Percentiles rank a stretch among this genome's conserved stretches.
Conservation (phyloP, 2,888 invertebrate genomes). For the Endotricha flammealis region DNA sequence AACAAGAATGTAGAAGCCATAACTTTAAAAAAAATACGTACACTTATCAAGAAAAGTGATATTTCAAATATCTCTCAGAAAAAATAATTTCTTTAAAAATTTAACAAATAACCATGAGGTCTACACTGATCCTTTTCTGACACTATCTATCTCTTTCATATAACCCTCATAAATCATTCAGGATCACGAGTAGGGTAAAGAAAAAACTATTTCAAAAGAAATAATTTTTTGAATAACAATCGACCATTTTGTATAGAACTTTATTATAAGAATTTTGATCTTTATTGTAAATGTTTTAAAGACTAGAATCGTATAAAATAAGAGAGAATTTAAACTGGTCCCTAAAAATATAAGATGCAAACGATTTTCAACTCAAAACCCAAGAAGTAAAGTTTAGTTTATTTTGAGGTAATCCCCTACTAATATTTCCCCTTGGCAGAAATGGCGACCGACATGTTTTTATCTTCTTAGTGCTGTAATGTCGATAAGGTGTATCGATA, state of each 20-base stretch:
- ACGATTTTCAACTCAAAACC: conserved; percentile 13
- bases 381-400: background rate
- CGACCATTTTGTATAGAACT: background rate
- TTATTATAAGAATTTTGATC: conserved; percentile 29
- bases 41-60: too few relatives aligned
- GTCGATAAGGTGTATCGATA: conserved; percentile 27
- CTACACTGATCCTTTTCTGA: conserved; percentile 3
- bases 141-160: conserved; percentile 15
- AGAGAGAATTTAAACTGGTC: conserved; percentile 16
- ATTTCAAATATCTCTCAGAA: too few relatives aligned
- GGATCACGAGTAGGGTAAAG: conserved; percentile 6
- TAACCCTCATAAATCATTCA: conserved; percentile 32
- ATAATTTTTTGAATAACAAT: conserved; percentile 1
- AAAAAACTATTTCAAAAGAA: conserved; percentile 7
- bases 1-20: too few relatives aligned
- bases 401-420: conserved; percentile 16
- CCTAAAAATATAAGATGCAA: conserved; percentile 8
- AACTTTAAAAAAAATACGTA: too few relatives aligned
- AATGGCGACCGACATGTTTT: conserved; percentile 57
- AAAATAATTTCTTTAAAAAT: background rate
- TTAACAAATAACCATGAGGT: conserved; percentile 1
- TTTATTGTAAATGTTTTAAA: conserved; percentile 19
- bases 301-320: conserved; percentile 23
- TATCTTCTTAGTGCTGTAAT: conserved; percentile 38
- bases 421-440: conserved; percentile 18